phyloP scores from a whole-genome alignment of 2,113 vertebrate genomes.

The Collichthys lucidus region DNA sequence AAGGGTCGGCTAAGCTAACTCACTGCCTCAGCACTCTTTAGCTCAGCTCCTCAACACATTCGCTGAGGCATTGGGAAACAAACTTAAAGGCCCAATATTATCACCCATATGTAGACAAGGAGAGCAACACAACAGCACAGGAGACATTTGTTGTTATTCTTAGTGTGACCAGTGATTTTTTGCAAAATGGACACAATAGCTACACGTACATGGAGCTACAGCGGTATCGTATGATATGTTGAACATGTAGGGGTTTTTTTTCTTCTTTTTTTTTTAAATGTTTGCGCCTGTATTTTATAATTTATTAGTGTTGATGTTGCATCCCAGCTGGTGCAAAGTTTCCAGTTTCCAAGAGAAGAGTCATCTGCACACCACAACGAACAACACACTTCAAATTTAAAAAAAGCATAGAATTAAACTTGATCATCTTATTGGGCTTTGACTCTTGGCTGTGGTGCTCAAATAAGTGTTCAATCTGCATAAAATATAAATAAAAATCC shows the following conservation, averaged over 20 bases:
- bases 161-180: constrained; percentile 43
- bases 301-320: neutral
- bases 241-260: neutral
- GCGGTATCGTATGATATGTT: neutral
- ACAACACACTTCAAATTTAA: neutral
- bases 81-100: constrained; percentile 80
- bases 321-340: neutral
- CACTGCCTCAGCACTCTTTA: constrained; percentile 83
- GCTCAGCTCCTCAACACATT: constrained; percentile 79
- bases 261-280: neutral
- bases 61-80: constrained; percentile 80
- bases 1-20: constrained; percentile 83
- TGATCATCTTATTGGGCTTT: neutral
- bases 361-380: neutral
- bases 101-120: constrained; percentile 76
- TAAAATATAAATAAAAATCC: neutral
- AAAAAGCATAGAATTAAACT: neutral
- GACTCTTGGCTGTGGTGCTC: constrained; percentile 4
- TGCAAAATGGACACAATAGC: constrained; percentile 39
- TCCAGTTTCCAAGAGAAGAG: neutral
- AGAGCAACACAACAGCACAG: constrained; percentile 69
- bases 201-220: neutral
- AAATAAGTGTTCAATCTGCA: constrained; percentile 3
- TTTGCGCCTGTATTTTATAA: neutral
- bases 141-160: constrained; percentile 64